Evolutionary conservation across 2,797 vertebrate species (phyloP).

Genomic region (Benthosema pterotum): DNA sequence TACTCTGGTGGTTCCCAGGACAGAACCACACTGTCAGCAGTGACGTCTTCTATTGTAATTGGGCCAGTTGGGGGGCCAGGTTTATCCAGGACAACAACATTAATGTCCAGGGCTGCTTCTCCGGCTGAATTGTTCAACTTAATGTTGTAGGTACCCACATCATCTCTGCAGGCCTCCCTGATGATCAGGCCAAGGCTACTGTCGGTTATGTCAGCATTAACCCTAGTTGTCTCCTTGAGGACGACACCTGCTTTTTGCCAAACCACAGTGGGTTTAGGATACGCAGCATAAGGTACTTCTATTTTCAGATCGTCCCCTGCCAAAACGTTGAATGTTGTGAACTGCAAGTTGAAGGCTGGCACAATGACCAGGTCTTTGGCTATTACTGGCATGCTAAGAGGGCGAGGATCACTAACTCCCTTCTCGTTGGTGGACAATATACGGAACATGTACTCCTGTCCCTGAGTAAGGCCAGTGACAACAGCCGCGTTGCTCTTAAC

Average conservation of each 20-base stretch:
- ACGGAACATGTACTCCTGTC: slow-evolving; percentile 96
- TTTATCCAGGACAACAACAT: slow-evolving; percentile 93
- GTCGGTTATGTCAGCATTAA: slow-evolving; percentile 89
- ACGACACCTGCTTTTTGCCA: slow-evolving; percentile 91
- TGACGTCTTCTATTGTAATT: slow-evolving; percentile 95
- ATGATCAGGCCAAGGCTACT: slow-evolving; percentile 87
- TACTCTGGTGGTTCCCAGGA: slow-evolving; percentile 94
- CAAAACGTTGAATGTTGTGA: slow-evolving; percentile 91
- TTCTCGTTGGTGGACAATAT: slow-evolving; percentile 96
- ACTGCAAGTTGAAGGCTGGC: slow-evolving; percentile 90
- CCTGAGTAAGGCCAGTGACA: slow-evolving; percentile 90
- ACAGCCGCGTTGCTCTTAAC: slow-evolving; percentile 91
- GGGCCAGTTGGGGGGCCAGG: slow-evolving; percentile 96
- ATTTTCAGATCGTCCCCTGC: slow-evolving; percentile 96
- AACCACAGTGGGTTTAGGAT: slow-evolving; percentile 85
- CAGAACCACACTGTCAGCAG: slow-evolving; percentile 89
- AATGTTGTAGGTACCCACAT: slow-evolving; percentile 91
- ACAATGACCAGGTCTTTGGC: slow-evolving; percentile 94
- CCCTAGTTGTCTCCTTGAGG: slow-evolving; percentile 95
- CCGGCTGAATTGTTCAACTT: slow-evolving; percentile 90
- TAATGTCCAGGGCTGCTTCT: slow-evolving; percentile 88
- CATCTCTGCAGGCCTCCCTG: slow-evolving; percentile 94
- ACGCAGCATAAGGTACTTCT: slow-evolving; percentile 91
- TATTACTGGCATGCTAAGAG: slow-evolving; percentile 90
- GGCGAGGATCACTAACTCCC: slow-evolving; percentile 93